Percentiles rank a stretch among this genome's conserved stretches.
These are phyloP conservation scores for Pelodiscus sinensis DNA, from an alignment of 2,113 vertebrate genomes.

Conservation along the genomic window DNA sequence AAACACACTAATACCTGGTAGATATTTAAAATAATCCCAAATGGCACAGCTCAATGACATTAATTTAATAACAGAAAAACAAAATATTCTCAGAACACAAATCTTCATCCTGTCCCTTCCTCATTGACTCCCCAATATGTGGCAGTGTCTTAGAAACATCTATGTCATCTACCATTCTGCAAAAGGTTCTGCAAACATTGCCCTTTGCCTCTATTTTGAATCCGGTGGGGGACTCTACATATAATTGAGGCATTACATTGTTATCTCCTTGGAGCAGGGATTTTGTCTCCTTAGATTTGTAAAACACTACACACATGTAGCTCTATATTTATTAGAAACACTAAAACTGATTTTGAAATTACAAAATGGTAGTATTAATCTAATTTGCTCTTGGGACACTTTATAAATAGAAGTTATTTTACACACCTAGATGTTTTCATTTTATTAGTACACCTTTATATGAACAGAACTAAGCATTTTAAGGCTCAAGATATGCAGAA, in stretches of 20 bases:
- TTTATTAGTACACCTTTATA: not conserved
- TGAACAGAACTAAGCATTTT: not conserved
- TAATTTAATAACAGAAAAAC: not conserved
- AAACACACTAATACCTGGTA: not conserved
- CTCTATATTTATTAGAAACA: not conserved
- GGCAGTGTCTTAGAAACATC: not conserved
- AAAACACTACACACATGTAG: not conserved
- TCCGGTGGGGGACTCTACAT: not conserved
- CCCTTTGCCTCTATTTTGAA: not conserved
- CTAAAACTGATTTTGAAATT: not conserved
- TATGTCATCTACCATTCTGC: not conserved
- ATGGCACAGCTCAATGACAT: not conserved
- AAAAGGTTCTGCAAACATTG: not conserved
- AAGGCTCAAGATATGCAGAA: conserved; percentile 29
- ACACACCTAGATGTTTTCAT: not conserved
- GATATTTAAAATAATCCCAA: conserved; percentile 14
- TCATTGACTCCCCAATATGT: not conserved
- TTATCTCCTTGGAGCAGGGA: not conserved
- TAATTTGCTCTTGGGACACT: not conserved
- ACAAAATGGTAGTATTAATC: not conserved
- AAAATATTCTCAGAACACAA: not conserved
- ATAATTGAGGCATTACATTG: not conserved
- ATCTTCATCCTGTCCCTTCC: not conserved
- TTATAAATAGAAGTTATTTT: not conserved
- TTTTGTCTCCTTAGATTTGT: not conserved